Percentiles rank a stretch among this genome's conserved stretches.
Conservation (phyloP, 2,113 vertebrate genomes). For the Porphyrio hochstetteri region DNA sequence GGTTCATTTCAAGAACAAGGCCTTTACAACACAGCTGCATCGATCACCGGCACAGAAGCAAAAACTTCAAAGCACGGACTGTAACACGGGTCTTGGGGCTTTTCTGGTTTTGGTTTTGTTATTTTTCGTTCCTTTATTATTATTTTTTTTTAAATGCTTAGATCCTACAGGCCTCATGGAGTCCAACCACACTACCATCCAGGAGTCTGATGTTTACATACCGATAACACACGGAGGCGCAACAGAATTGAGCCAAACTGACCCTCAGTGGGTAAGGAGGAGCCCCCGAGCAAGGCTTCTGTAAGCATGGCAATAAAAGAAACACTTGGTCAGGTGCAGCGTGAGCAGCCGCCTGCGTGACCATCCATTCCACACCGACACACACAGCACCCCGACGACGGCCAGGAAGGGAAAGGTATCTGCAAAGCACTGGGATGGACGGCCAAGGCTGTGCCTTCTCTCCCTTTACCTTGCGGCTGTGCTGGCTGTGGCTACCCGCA, state of each 20-base stretch:
- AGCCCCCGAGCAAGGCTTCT: constrained; percentile 32
- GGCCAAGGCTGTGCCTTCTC: constrained; percentile 32
- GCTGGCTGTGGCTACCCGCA: background rate
- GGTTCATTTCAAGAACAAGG: constrained; percentile 75
- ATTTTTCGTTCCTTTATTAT: background rate
- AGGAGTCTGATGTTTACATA: constrained; percentile 84
- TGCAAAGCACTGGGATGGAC: background rate
- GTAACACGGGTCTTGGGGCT: constrained; percentile 1
- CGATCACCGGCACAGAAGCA: background rate
- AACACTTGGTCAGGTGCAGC: background rate
- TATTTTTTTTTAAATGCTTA: background rate
- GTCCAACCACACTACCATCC: constrained; percentile 51
- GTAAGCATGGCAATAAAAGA: constrained; percentile 85
- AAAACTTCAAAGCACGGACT: constrained; percentile 12
- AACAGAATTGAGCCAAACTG: constrained; percentile 10
- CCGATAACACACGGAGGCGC: background rate
- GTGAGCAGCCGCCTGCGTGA: background rate
- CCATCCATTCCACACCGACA: constrained; percentile 17
- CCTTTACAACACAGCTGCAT: constrained; percentile 44
- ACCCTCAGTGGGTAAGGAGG: background rate
- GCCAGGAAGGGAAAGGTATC: background rate
- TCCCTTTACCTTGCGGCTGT: constrained; percentile 53
- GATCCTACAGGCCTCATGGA: constrained; percentile 22
- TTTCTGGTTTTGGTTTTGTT: background rate
- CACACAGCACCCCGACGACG: constrained; percentile 32